A percentile compares a stretch with the other conserved stretches of the same genome.
phyloP scores from a whole-genome alignment of 2,113 vertebrate species.

The Suncus etruscus region DNA sequence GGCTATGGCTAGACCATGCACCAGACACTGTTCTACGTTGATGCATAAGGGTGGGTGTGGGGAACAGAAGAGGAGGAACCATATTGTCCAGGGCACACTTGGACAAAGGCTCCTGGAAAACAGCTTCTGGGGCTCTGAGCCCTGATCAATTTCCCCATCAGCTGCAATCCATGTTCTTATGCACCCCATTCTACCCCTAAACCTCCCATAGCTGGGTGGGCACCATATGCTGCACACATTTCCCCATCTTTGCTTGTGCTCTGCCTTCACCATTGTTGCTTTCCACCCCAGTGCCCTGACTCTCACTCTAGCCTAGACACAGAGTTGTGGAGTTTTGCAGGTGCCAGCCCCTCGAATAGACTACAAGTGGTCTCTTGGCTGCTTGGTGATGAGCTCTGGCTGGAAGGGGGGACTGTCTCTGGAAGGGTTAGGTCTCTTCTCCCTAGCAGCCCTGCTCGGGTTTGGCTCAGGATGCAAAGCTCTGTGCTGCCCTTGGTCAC shows the following conservation, averaged over 20 bases:
- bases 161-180: background rate
- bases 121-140: background rate
- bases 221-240: accelerated
- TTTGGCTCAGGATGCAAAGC: background rate
- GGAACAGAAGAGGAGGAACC: too few relatives aligned
- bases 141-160: background rate
- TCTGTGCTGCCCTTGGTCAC: background rate
- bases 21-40: too few relatives aligned
- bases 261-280: background rate
- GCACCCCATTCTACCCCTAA: background rate
- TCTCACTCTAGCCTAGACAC: too few relatives aligned
- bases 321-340: too few relatives aligned
- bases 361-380: too few relatives aligned
- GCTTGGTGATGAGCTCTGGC: too few relatives aligned
- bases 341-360: too few relatives aligned
- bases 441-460: too few relatives aligned
- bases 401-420: too few relatives aligned
- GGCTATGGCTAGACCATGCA: too few relatives aligned
- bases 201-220: background rate
- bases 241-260: background rate
- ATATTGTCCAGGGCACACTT: background rate
- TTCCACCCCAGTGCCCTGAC: too few relatives aligned
- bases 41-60: too few relatives aligned
- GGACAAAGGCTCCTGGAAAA: background rate
- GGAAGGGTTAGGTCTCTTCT: background rate